A percentile compares a stretch with the other conserved stretches of the same genome.
These are phyloP conservation scores for Tenebrosternarchus preto DNA, from an alignment of 2,113 vertebrate genomes.

Conservation along the genomic window DNA sequence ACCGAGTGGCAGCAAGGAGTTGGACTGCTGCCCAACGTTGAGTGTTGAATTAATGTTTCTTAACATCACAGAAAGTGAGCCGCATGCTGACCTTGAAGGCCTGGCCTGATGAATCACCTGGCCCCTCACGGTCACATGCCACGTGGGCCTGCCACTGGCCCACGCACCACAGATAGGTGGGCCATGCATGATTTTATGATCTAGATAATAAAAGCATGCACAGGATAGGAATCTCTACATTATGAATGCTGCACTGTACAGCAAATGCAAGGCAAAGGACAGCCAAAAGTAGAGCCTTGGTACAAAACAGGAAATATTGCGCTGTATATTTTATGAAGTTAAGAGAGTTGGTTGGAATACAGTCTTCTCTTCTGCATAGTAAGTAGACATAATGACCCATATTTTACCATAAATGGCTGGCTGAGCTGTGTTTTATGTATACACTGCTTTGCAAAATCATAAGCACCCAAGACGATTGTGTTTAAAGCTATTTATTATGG, in stretches of 20 bases:
- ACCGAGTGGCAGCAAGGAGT: conserved; percentile 3
- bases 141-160: conserved; percentile 20
- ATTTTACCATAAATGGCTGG: too few relatives aligned
- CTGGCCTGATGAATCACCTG: conserved; percentile 30
- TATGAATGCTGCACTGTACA: too few relatives aligned
- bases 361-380: too few relatives aligned
- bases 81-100: conserved; percentile 40
- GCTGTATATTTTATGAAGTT: too few relatives aligned
- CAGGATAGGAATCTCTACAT: not conserved
- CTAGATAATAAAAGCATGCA: conserved; percentile 18
- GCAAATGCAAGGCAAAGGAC: not conserved
- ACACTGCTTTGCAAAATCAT: too few relatives aligned
- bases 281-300: too few relatives aligned
- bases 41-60: conserved; percentile 48
- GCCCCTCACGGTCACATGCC: conserved; percentile 29
- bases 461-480: too few relatives aligned
- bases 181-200: conserved; percentile 36
- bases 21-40: conserved; percentile 2
- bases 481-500: too few relatives aligned
- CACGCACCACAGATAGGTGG: conserved; percentile 25
- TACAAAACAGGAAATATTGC: too few relatives aligned
- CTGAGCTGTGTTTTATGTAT: too few relatives aligned
- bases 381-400: too few relatives aligned
- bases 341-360: too few relatives aligned
- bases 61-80: conserved; percentile 38